Conservation (phyloP, 1,140 invertebrate species). For the Calliopsis andreniformis region DNA sequence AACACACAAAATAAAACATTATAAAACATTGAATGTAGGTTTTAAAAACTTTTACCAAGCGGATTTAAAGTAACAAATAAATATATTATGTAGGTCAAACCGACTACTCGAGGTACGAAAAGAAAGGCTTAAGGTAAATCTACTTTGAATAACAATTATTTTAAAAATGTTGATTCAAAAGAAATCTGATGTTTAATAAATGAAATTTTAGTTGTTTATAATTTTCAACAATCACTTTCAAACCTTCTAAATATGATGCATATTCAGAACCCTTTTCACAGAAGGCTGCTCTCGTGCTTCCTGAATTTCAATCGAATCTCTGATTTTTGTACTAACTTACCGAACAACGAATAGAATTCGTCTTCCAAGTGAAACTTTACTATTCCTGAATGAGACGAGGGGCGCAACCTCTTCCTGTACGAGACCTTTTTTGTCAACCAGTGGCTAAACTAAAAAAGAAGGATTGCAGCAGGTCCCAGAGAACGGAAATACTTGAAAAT, state of each 20-base stretch:
- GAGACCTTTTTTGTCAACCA: neutral
- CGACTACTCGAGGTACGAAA: no score
- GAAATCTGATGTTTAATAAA: neutral
- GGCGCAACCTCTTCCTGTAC: neutral
- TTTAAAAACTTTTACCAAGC: no score
- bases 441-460: conserved; percentile 48
- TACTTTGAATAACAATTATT: no score
- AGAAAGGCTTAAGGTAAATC: no score
- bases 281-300: no score
- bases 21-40: no score
- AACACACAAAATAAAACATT: no score
- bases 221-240: neutral
- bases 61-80: neutral
- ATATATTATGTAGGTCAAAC: no score
- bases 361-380: neutral
- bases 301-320: neutral
- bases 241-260: neutral
- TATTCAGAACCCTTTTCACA: neutral
- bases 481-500: conserved; percentile 34
- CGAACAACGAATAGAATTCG: conserved; percentile 26
- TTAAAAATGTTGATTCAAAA: no score
- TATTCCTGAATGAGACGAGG: neutral
- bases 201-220: neutral
- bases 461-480: conserved; percentile 17
- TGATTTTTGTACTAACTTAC: conserved; percentile 28